Percentiles rank a stretch among this genome's conserved stretches.
Evolutionary conservation across 2,797 vertebrate genomes (phyloP).

Genomic region (Odontamblyopus lacepedii): DNA sequence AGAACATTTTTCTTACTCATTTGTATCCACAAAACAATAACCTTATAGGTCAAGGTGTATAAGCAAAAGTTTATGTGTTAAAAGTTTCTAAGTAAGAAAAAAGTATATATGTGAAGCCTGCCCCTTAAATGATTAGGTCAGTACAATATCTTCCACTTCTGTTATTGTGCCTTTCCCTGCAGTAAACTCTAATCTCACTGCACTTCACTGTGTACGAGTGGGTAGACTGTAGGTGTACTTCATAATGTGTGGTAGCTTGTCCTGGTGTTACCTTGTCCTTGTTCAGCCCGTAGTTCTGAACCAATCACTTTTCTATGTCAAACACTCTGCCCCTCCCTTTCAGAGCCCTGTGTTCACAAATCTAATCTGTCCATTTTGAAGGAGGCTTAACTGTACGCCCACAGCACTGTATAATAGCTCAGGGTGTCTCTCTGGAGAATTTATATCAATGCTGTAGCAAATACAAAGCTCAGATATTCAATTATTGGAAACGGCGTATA

Average conservation of each 20-base stretch:
- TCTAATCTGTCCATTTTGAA: slow-evolving; percentile 73
- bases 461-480: background rate
- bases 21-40: too few relatives aligned
- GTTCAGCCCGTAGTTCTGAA: slow-evolving; percentile 34
- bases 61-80: too few relatives aligned
- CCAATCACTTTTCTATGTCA: slow-evolving; percentile 56
- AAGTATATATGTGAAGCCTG: too few relatives aligned
- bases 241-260: slow-evolving; percentile 19
- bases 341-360: slow-evolving; percentile 57
- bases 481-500: background rate
- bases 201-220: background rate
- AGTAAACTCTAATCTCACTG: background rate
- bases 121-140: too few relatives aligned
- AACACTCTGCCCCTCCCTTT: slow-evolving; percentile 53
- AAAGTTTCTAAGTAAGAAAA: too few relatives aligned
- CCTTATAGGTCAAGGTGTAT: too few relatives aligned
- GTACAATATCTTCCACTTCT: background rate
- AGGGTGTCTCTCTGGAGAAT: slow-evolving; percentile 68
- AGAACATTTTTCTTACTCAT: too few relatives aligned
- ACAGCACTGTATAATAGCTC: slow-evolving; percentile 66
- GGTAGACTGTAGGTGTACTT: background rate
- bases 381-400: slow-evolving; percentile 51
- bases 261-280: slow-evolving; percentile 32
- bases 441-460: too few relatives aligned
- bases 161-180: background rate